phyloP scores from a whole-genome alignment of 2,797 vertebrate genomes.

The Pangasius mekongensis region DNA sequence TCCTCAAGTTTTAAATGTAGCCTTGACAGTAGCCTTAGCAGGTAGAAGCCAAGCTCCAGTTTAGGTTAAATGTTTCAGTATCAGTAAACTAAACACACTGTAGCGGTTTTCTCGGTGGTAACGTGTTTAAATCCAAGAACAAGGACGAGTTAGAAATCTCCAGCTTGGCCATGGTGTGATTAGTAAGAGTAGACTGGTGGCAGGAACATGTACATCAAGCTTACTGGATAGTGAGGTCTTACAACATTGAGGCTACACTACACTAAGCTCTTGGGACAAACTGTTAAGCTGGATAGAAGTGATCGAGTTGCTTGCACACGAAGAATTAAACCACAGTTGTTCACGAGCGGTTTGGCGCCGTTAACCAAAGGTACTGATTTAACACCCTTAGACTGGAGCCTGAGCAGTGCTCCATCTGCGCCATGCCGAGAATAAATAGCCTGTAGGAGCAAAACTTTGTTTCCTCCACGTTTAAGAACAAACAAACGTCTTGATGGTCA shows the following conservation, averaged over 20 bases:
- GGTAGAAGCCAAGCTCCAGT: neutral
- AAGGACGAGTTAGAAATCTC: neutral
- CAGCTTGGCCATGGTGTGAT: slow-evolving; percentile 4
- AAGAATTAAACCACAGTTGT: slow-evolving; percentile 9
- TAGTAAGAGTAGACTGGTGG: neutral
- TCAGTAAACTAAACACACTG: neutral
- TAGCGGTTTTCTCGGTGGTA: neutral
- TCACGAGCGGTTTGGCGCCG: slow-evolving; percentile 24
- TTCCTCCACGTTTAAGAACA: neutral
- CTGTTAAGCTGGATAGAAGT: neutral
- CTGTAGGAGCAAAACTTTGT: neutral
- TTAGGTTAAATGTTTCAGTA: neutral
- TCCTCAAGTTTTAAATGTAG: neutral
- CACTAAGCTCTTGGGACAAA: neutral
- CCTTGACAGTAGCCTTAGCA: neutral
- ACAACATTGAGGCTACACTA: neutral
- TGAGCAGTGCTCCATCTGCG: neutral
- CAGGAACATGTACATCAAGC: neutral
- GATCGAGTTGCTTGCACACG: slow-evolving; percentile 8
- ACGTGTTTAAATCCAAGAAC: no score
- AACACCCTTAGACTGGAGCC: neutral
- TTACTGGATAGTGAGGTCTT: neutral
- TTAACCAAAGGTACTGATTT: slow-evolving; percentile 8
- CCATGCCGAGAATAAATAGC: neutral
- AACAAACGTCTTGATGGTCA: neutral